Evolutionary conservation across 64 coral and sea anemone genomes (phyloP).

Genomic region (Pocillopora damicornis): DNA sequence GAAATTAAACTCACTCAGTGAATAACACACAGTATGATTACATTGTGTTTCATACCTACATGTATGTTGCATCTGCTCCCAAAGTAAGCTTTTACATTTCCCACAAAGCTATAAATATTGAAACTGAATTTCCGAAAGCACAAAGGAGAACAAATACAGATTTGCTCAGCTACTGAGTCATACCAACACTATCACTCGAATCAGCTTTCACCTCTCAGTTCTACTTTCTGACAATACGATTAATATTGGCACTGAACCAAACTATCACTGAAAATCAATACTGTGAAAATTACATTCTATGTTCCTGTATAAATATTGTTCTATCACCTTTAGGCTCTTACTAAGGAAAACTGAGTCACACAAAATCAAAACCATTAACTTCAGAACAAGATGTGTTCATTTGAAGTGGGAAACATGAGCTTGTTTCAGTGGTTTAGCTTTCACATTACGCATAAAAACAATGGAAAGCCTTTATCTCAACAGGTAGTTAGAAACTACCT

Average conservation of each 20-base stretch:
- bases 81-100: not conserved
- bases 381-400: too few relatives aligned
- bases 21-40: too few relatives aligned
- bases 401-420: too few relatives aligned
- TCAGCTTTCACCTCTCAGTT: not conserved
- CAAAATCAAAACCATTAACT: too few relatives aligned
- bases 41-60: too few relatives aligned
- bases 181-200: not conserved
- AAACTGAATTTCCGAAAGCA: not conserved
- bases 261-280: not conserved
- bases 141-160: not conserved
- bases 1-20: too few relatives aligned
- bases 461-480: too few relatives aligned
- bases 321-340: too few relatives aligned
- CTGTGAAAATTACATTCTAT: not conserved
- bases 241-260: slow-evolving; percentile 1
- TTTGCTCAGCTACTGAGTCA: not conserved
- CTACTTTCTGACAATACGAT: not conserved
- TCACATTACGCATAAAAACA: too few relatives aligned
- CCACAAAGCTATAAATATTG: not conserved
- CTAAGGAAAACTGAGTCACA: too few relatives aligned
- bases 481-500: too few relatives aligned
- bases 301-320: not conserved
- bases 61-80: not conserved
- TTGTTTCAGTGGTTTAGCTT: too few relatives aligned